These are phyloP conservation scores for Drosophila infuscata DNA, from an alignment of 2,888 invertebrate species.

Conservation along the genomic window DNA sequence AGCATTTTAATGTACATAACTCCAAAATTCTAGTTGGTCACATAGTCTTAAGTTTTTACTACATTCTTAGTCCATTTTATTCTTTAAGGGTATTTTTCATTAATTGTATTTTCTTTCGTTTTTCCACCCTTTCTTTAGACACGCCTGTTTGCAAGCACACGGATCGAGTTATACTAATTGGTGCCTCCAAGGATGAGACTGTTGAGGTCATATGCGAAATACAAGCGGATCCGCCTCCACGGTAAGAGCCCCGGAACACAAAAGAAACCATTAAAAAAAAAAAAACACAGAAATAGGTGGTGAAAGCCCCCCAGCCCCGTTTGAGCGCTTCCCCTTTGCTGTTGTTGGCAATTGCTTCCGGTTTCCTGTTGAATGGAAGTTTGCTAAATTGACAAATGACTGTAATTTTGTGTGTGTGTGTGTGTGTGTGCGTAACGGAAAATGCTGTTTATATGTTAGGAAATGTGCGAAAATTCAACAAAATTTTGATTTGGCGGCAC, in stretches of 20 bases:
- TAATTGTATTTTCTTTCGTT: conserved; percentile 10
- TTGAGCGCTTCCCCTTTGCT: conserved; percentile 27
- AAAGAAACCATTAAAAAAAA: not conserved
- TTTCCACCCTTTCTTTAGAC: conserved; percentile 86
- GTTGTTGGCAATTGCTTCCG: conserved; percentile 78
- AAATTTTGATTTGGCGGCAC: conserved; percentile 55
- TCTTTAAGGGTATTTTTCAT: not conserved
- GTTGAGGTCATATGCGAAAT: conserved; percentile 95
- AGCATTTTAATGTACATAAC: no score
- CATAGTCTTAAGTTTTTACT: not conserved
- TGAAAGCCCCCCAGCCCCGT: not conserved
- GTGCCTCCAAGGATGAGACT: conserved; percentile 94
- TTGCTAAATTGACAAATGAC: conserved; percentile 78
- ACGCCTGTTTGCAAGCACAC: conserved; percentile 91
- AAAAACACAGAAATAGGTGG: not conserved
- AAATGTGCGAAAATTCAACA: conserved; percentile 76
- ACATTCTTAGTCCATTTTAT: not conserved
- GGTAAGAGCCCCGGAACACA: conserved; percentile 70
- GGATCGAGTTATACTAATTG: conserved; percentile 92
- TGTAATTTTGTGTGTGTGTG: conserved; percentile 48
- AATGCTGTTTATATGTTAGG: conserved; percentile 66
- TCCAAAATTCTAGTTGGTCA: not conserved
- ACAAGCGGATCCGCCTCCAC: conserved; percentile 95
- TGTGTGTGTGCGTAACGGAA: conserved; percentile 53
- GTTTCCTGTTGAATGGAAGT: conserved; percentile 77